These are phyloP conservation scores for Campopleginae sp. DNA, from an alignment of 2,888 invertebrate genomes.

Conservation along the genomic window DNA sequence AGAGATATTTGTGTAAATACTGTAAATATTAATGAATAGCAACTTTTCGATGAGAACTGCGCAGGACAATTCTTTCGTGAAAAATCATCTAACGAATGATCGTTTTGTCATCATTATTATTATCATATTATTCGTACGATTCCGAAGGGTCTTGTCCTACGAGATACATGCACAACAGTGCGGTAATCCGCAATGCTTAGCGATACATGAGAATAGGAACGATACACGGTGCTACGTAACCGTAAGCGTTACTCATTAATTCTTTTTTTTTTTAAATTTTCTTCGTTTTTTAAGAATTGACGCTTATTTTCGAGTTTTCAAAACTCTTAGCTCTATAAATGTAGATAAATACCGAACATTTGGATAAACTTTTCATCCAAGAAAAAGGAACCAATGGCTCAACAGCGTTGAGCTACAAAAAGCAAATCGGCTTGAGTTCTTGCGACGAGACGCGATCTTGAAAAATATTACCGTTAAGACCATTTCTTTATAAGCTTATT, in stretches of 20 bases:
- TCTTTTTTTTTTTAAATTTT: conserved; percentile 14
- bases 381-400: not conserved
- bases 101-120: conserved; percentile 28
- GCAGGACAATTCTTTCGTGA: not conserved
- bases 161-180: conserved; percentile 36
- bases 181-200: conserved; percentile 34
- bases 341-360: conserved; percentile 39
- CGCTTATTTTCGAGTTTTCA: conserved; percentile 59
- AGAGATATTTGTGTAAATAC: conserved; percentile 66
- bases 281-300: conserved; percentile 38
- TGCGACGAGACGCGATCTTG: conserved; percentile 65
- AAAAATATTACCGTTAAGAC: conserved; percentile 74
- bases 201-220: conserved; percentile 61
- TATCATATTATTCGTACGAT: conserved; percentile 14
- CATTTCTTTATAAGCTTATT: conserved; percentile 72
- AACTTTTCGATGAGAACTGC: conserved; percentile 29
- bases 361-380: conserved; percentile 3
- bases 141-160: conserved; percentile 28
- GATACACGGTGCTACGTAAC: conserved; percentile 77
- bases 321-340: conserved; percentile 52
- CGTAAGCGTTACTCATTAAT: conserved; percentile 65
- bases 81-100: conserved; percentile 13
- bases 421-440: conserved; percentile 38
- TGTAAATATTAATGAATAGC: conserved; percentile 68
- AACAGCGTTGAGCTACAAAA: conserved; percentile 5